Base-by-base conservation (phyloP, 2,888 invertebrate genomes). In the Eupithecia pulchellata region DNA sequence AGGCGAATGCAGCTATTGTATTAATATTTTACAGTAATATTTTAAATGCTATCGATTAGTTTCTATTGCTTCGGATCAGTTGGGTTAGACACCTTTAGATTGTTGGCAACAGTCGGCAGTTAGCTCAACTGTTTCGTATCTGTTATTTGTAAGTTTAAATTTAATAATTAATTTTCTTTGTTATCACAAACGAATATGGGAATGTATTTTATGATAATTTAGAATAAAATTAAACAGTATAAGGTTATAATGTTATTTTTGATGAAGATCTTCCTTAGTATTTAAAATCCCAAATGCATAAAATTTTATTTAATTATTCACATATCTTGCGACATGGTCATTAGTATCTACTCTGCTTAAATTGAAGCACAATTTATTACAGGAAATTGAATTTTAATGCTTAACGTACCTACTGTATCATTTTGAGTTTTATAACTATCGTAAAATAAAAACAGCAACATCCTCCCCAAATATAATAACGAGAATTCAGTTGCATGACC, bases 351-450 rank as follows among this genome's bases (percentile, higher is more conserved):
- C 2, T 42, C 9, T 47, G n/a, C n/a, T 20, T 47, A 8, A n/a
- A 47, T 47, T 47, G 9, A 42, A n/a, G 42, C 8, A 11, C 25
- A 25, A 52, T 29, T 57, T 57, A 57, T 57, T 8, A 57, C 57
- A 57, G 57, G 57, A 57, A 57, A 57, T 57, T 29, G 57, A 2
- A 57, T 57, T 57, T 29, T 57, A 13, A 57, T 52, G 57, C 29
- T 29, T 2, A 9, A 14, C 27, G 29, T 57, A 20, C 4, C 14
- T 2, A 29, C 20, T 29, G 14, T 2, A 57, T 9, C 13, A 52
- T 52, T 52, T 4, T 4, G 34, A 25, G 5, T 20, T 47, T 47
- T n/a, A 47, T 20, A 47, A n/a, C 2, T 9, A n/a, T 47, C 20
- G 42, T 47, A 47, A 20, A 47, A n/a, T 20, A 39, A 39, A 4